Evolutionary conservation across 1,140 invertebrate species (phyloP).

Genomic region (Phymastichus coffea): DNA sequence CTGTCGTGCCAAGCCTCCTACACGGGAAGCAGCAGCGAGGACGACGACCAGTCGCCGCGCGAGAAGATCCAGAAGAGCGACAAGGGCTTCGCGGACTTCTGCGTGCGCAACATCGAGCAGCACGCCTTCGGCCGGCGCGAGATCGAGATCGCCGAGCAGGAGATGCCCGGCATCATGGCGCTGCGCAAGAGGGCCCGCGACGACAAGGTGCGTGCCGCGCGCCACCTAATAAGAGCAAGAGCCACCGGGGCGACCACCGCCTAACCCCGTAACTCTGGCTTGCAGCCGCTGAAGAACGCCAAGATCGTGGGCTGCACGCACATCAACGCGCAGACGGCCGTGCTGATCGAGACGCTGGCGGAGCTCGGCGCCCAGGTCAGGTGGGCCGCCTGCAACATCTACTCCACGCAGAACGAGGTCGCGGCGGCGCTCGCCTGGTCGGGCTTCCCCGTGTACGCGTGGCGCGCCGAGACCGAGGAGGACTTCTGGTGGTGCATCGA

Average conservation of each 20-base stretch:
- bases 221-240: too few relatives aligned
- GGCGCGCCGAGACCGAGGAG: slow-evolving; percentile 94
- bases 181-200: slow-evolving; percentile 85
- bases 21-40: slow-evolving; percentile 84
- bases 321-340: slow-evolving; percentile 97
- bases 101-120: slow-evolving; percentile 88
- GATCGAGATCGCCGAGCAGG: slow-evolving; percentile 98
- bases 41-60: slow-evolving; percentile 80
- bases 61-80: slow-evolving; percentile 84
- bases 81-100: slow-evolving; percentile 82
- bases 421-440: slow-evolving; percentile 93
- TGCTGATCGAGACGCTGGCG: slow-evolving; percentile 90
- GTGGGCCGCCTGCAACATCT: slow-evolving; percentile 98
- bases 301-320: slow-evolving; percentile 97
- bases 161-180: slow-evolving; percentile 98
- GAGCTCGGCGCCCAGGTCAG: slow-evolving; percentile 88
- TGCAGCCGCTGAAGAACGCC: slow-evolving; percentile 82
- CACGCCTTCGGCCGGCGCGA: slow-evolving; percentile 91
- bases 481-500: slow-evolving; percentile 99
- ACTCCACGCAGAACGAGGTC: slow-evolving; percentile 97
- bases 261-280: too few relatives aligned
- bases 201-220: slow-evolving; percentile 70
- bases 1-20: slow-evolving; percentile 80
- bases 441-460: slow-evolving; percentile 88
- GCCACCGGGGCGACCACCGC: too few relatives aligned